Evolutionary conservation across 2,797 vertebrate species (phyloP), one percentile per base, ranked within the genome.

Genomic region (Hapalemur alaotrensis): DNA sequence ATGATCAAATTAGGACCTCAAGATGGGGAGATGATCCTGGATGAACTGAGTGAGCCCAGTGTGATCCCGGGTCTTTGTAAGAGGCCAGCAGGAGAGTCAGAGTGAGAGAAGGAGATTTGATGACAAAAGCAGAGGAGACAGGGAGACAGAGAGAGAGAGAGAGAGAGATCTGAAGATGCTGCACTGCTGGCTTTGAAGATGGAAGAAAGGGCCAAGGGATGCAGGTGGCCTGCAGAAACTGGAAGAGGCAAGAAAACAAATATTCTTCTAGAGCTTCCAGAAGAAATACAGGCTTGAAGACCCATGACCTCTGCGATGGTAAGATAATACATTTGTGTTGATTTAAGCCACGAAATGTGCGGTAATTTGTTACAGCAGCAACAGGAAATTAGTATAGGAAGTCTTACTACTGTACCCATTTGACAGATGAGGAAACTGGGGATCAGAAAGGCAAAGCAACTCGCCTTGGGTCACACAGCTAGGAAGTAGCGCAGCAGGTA

Each of bases 401-500:
- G 35, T 67, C 20, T 63, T 43, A 46, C 6, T 30, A 13, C 23
- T 43, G 2, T 22, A 20, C 17, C 46, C 5, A 10, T 41, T 35
- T 82, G 70, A 59, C 18, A 76, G 73, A 46, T 14, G 63, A 38
- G 30, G 48, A 94, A 59, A 73, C 2, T 23, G 73, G 52, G 32
- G 18, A 17, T 54, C 15, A n/a, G 61, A 67, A 75, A 72, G 82
- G 32, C 11, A 15, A 22, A 61, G 65, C 7, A 14, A 0, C 17
- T 43, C 23, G 1, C 46, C 48, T 35, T 4, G 50, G 8, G 41
- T 52, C 61, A 5, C 35, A 48, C 35, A 32, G 61, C 32, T 52
- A 11, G 25, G 25, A 41, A 52, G 52, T 0, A n/a, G 46, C 1
- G 4, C 17, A 2, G 5, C 14, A 30, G 57, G 20, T 50, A 50